Evolutionary conservation across 2,888 invertebrate genomes (phyloP).

Genomic region (Lamellibrachia columna): DNA sequence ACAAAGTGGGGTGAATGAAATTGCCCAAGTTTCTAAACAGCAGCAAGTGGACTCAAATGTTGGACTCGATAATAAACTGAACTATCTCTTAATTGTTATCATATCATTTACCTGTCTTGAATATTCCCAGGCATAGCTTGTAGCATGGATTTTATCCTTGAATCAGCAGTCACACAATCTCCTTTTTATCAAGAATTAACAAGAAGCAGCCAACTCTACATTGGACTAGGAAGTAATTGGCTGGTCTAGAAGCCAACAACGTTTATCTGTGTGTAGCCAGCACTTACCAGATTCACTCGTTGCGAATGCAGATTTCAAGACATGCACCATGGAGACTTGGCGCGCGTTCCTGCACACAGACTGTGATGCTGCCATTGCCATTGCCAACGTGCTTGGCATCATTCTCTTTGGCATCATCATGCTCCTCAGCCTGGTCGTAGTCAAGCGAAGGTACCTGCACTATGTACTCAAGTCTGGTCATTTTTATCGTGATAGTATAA

Average conservation of each 20-base stretch:
- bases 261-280: background rate
- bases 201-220: background rate
- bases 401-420: conserved; percentile 71
- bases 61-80: background rate
- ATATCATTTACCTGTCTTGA: background rate
- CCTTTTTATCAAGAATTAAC: no score
- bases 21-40: background rate
- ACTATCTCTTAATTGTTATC: background rate
- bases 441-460: conserved; percentile 67
- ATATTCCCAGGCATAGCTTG: background rate
- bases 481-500: no score
- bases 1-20: no score
- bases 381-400: conserved; percentile 74
- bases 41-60: background rate
- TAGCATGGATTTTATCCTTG: background rate
- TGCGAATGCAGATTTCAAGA: background rate
- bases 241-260: background rate
- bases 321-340: conserved; percentile 76
- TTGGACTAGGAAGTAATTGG: background rate
- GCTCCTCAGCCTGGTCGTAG: conserved; percentile 72
- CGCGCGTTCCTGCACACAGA: conserved; percentile 76
- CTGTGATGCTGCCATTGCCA: conserved; percentile 79
- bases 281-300: background rate
- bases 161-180: no score
- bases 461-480: background rate